A percentile compares a stretch with the other conserved stretches of the same genome.
These are phyloP conservation scores for Stomatorhinus walkeri DNA, from an alignment of 2,797 vertebrate species.

Conservation along the genomic window DNA sequence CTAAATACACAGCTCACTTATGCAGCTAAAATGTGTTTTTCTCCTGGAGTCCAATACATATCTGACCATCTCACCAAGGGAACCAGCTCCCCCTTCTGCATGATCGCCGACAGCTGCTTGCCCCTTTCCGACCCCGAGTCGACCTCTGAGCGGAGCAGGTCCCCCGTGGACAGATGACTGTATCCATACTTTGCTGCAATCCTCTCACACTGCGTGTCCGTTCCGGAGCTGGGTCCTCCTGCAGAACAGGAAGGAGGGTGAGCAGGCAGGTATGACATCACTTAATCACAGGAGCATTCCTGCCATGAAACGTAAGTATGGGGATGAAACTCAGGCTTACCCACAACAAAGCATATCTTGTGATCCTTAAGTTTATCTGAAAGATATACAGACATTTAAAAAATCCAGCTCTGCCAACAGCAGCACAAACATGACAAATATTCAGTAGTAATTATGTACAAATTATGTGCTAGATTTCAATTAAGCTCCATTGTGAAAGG, in stretches of 20 bases:
- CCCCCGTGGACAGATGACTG: conserved; percentile 95
- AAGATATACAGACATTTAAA: conserved; percentile 24
- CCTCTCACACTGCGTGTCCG: conserved; percentile 95
- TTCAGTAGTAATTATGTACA: not conserved
- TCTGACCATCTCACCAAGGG: conserved; percentile 75
- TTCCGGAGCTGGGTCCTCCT: conserved; percentile 93
- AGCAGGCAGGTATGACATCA: not conserved
- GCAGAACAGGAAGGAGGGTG: not conserved
- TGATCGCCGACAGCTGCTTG: conserved; percentile 85
- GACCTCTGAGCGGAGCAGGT: conserved; percentile 88
- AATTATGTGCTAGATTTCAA: not conserved
- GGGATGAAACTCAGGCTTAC: conserved; percentile 65
- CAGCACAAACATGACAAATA: not conserved
- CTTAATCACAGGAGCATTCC: not conserved
- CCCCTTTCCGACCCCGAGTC: conserved; percentile 81
- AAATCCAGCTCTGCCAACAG: not conserved
- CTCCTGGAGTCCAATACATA: not conserved
- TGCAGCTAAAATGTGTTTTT: not conserved
- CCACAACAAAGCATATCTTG: conserved; percentile 97
- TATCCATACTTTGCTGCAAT: conserved; percentile 87
- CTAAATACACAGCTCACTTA: not conserved
- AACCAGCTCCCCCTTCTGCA: conserved; percentile 93
- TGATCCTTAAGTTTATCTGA: conserved; percentile 87
- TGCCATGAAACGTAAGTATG: not conserved
- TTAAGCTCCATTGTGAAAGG: not conserved